These are phyloP conservation scores for Brachynemurus nebulosus DNA, from an alignment of 2,888 invertebrate genomes.

Conservation along the genomic window DNA sequence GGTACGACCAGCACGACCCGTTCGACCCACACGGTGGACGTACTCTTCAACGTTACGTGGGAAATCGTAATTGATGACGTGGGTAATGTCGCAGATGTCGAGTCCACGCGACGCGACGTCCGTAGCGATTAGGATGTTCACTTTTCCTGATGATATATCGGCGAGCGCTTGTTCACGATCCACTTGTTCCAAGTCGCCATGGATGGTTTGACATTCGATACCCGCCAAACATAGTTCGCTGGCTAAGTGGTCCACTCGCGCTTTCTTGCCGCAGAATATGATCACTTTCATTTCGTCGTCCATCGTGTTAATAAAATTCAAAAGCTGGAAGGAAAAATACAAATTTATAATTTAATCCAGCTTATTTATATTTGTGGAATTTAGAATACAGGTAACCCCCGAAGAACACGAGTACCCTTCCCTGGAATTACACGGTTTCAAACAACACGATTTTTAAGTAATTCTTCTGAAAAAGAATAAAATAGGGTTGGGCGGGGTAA, in stretches of 20 bases:
- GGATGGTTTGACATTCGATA: slow-evolving; percentile 63
- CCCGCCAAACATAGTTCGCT: slow-evolving; percentile 61
- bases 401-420: no score
- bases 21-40: slow-evolving; percentile 90
- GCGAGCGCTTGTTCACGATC: slow-evolving; percentile 71
- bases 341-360: no score
- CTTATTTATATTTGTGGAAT: no score
- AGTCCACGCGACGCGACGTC: slow-evolving; percentile 92
- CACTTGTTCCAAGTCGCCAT: slow-evolving; percentile 74
- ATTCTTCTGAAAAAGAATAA: no score
- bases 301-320: slow-evolving; percentile 58
- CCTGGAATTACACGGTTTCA: no score
- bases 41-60: slow-evolving; percentile 92
- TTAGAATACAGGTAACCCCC: no score
- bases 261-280: slow-evolving; percentile 81
- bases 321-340: slow-evolving; percentile 33
- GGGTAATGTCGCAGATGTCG: slow-evolving; percentile 77
- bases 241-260: slow-evolving; percentile 67
- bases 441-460: no score
- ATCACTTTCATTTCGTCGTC: slow-evolving; percentile 67
- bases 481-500: no score
- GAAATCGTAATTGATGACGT: slow-evolving; percentile 88
- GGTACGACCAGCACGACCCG: slow-evolving; percentile 78
- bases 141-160: slow-evolving; percentile 66
- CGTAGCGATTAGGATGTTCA: slow-evolving; percentile 79